Percentiles rank a stretch among this genome's conserved stretches.
Conservation (phyloP, 2,888 invertebrate genomes). For the Drosophila sordidapex region DNA sequence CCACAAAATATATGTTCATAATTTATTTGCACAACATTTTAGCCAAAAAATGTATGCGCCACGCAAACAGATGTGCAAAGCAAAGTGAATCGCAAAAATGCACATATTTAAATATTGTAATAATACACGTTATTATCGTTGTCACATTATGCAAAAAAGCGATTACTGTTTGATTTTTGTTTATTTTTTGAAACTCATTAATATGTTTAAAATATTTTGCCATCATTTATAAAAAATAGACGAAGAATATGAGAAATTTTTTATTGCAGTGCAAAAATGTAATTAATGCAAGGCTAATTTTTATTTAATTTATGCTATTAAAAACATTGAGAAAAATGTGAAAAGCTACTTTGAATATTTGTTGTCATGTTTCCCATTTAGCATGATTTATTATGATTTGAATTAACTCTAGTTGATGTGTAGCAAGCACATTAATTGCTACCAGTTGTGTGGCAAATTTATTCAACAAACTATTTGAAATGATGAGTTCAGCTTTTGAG, state of each 20-base stretch:
- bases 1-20: slow-evolving; percentile 43
- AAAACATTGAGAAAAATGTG: background rate
- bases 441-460: background rate
- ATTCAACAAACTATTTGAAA: background rate
- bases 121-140: background rate
- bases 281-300: background rate
- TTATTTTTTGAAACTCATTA: background rate
- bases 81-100: slow-evolving; percentile 28
- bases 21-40: slow-evolving; percentile 60
- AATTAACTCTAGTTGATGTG: background rate
- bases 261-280: background rate
- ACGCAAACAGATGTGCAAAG: slow-evolving; percentile 45
- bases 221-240: background rate
- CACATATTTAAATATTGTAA: slow-evolving; percentile 22
- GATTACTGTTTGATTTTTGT: background rate
- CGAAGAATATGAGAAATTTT: background rate
- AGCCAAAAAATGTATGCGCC: slow-evolving; percentile 45
- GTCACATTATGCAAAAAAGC: slow-evolving; percentile 1
- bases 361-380: background rate
- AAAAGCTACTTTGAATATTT: background rate
- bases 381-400: background rate
- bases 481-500: background rate
- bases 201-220: background rate
- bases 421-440: background rate
- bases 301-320: background rate